These are phyloP conservation scores for Matsumyia berberina DNA, from an alignment of 2,888 invertebrate species.

Conservation along the genomic window DNA sequence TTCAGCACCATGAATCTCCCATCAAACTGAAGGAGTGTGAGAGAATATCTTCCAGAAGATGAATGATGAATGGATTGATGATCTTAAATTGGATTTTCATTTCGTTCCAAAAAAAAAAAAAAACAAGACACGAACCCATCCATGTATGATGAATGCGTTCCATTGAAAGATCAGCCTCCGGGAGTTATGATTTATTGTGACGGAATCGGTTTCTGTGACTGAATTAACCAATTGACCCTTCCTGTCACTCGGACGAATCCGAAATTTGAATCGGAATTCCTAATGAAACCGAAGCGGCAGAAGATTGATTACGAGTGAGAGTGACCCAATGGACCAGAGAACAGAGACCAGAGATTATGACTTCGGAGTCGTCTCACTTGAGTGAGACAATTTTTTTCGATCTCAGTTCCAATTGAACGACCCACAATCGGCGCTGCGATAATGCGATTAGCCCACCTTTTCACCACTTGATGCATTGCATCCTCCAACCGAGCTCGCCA, in stretches of 20 bases:
- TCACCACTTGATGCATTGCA: slow-evolving; percentile 14
- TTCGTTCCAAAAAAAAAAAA: slow-evolving; percentile 1
- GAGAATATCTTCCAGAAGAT: slow-evolving; percentile 1
- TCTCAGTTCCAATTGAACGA: slow-evolving; percentile 1
- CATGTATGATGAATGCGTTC: slow-evolving; percentile 22
- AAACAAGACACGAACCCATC: background rate
- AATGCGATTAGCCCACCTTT: slow-evolving; percentile 50
- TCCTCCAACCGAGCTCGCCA: background rate
- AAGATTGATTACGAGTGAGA: slow-evolving; percentile 29
- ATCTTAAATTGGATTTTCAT: slow-evolving; percentile 52
- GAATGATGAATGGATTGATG: slow-evolving; percentile 40
- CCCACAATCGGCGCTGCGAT: slow-evolving; percentile 18
- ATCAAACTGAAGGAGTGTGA: background rate
- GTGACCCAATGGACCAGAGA: background rate
- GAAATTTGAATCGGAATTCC: background rate
- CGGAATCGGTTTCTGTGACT: slow-evolving; percentile 43
- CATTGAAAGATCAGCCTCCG: slow-evolving; percentile 38
- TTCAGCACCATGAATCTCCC: slow-evolving; percentile 11
- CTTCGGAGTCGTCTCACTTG: background rate
- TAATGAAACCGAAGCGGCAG: slow-evolving; percentile 12
- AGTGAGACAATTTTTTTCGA: slow-evolving; percentile 11
- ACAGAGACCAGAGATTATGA: too few species aligned
- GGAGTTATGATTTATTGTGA: slow-evolving; percentile 53
- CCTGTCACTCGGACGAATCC: slow-evolving; percentile 14
- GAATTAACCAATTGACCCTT: slow-evolving; percentile 61